A percentile compares a stretch with the other conserved stretches of the same genome.
Evolutionary conservation across 2,888 invertebrate species (phyloP).

Genomic region (Dolichopus griseipennis): DNA sequence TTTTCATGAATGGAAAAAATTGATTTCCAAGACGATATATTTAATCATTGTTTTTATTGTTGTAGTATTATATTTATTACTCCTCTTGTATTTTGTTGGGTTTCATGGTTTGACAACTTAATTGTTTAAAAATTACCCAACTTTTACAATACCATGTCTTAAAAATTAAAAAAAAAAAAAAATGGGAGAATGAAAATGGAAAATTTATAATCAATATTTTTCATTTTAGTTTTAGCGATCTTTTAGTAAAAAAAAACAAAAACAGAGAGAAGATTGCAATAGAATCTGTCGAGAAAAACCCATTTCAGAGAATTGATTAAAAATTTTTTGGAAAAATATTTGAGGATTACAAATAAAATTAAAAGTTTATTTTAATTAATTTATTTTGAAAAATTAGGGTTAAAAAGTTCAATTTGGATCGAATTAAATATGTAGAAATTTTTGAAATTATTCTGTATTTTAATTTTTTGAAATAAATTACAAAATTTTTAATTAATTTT

Average conservation of each 20-base stretch:
- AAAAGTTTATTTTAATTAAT: not conserved
- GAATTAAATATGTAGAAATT: too few relatives aligned
- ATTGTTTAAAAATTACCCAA: not conserved
- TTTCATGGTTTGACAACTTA: conserved; percentile 1
- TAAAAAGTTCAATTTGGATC: not conserved
- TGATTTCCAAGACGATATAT: not conserved
- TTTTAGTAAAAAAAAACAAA: not conserved
- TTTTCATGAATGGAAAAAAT: not conserved
- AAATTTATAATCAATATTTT: too few relatives aligned
- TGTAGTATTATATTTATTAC: not conserved
- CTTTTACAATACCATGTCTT: not conserved
- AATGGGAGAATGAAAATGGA: too few relatives aligned
- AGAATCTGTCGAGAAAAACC: not conserved
- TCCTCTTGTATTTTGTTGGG: not conserved
- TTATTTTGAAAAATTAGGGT: conserved; percentile 1
- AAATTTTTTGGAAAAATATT: too few relatives aligned
- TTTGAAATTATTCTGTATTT: too few relatives aligned
- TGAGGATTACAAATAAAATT: too few relatives aligned
- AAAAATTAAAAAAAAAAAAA: too few relatives aligned
- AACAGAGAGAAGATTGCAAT: not conserved
- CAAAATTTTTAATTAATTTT: too few relatives aligned
- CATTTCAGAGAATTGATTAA: too few relatives aligned
- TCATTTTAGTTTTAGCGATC: too few relatives aligned
- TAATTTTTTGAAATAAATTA: too few relatives aligned
- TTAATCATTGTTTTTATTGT: too few relatives aligned